Conservation (phyloP, 1,140 invertebrate genomes). For the Chrysopa pallens region DNA sequence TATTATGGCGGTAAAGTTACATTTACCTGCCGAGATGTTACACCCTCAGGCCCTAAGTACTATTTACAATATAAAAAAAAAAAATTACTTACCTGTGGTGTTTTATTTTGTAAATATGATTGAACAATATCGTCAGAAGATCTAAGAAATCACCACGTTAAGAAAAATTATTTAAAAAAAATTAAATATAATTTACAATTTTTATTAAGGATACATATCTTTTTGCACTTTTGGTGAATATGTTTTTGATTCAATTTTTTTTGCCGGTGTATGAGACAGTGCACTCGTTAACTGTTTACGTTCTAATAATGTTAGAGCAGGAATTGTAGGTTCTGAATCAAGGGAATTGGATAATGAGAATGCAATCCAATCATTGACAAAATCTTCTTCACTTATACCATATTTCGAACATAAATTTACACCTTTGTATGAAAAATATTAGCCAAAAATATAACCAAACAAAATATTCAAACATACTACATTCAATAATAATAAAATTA, state of each 20-base stretch:
- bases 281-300: conserved; percentile 19
- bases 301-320: conserved; percentile 30
- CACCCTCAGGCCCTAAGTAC: neutral
- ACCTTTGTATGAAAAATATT: conserved; percentile 12
- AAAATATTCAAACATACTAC: neutral
- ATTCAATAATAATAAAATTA: neutral
- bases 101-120: neutral
- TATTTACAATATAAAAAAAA: neutral
- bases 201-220: neutral
- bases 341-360: conserved; percentile 35
- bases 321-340: conserved; percentile 29
- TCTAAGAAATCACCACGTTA: neutral
- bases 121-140: neutral
- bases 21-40: neutral
- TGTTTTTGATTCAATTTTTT: neutral
- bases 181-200: neutral
- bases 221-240: too few species aligned
- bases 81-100: neutral
- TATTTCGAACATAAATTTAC: conserved; percentile 31
- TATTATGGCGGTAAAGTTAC: conserved; percentile 3
- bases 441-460: neutral
- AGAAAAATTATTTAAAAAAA: neutral
- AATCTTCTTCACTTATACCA: conserved; percentile 30
- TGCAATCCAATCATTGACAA: conserved; percentile 42
- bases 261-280: neutral